These are phyloP conservation scores for Argyra leucocephala DNA, from an alignment of 2,888 invertebrate genomes.

Conservation along the genomic window DNA sequence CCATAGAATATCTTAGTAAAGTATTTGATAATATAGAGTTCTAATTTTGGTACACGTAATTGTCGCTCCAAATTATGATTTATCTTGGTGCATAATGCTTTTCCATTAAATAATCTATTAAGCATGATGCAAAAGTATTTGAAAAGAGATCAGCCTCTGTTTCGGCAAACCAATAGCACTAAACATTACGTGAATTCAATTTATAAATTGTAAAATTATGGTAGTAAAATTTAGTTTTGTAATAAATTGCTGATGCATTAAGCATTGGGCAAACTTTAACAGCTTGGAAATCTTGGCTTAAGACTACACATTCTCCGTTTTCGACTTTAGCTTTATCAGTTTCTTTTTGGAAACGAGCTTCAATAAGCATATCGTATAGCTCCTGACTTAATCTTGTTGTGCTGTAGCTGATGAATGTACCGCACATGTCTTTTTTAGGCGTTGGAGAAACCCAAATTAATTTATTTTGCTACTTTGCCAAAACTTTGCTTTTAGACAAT, in stretches of 20 bases:
- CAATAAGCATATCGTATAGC: background rate
- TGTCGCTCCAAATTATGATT: conserved; percentile 16
- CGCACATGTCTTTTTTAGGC: background rate
- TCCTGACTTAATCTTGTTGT: background rate
- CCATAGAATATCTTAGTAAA: conserved; percentile 14
- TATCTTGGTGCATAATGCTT: background rate
- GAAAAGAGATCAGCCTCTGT: conserved; percentile 16
- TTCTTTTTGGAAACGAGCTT: background rate
- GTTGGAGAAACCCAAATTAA: background rate
- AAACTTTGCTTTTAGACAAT: no score
- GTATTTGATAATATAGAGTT: conserved; percentile 17
- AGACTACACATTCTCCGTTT: background rate
- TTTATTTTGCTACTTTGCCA: background rate
- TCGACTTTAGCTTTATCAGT: background rate
- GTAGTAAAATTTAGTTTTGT: conserved; percentile 18
- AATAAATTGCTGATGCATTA: conserved; percentile 16
- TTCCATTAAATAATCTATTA: conserved; percentile 16
- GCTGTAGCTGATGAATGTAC: background rate
- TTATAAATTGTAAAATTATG: conserved; percentile 18
- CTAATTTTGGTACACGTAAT: conserved; percentile 14
- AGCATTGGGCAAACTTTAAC: conserved; percentile 19
- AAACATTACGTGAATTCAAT: conserved; percentile 14
- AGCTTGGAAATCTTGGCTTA: conserved; percentile 16
- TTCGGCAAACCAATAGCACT: conserved; percentile 19
- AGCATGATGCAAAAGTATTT: conserved; percentile 16